These are phyloP conservation scores for Nasonovia ribisnigri DNA, from an alignment of 2,888 invertebrate genomes.

Conservation along the genomic window DNA sequence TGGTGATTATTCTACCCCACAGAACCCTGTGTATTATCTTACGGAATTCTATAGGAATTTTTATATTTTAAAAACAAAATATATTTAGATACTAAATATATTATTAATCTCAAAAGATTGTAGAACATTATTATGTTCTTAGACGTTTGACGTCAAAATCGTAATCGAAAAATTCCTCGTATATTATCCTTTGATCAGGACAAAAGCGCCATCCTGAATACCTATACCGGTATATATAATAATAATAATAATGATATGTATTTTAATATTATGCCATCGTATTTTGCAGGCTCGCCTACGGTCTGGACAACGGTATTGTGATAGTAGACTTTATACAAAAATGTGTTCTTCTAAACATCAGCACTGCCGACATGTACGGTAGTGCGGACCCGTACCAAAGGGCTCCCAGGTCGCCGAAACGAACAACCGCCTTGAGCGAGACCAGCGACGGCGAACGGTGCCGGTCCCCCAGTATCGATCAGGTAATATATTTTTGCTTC, in stretches of 20 bases:
- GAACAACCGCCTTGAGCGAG: constrained; percentile 72
- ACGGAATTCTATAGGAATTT: neutral
- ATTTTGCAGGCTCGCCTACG: constrained; percentile 90
- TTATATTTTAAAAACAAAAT: neutral
- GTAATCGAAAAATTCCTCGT: neutral
- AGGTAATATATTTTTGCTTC: constrained; percentile 75
- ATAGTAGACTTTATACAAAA: constrained; percentile 95
- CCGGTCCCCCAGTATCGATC: constrained; percentile 84
- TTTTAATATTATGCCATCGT: neutral
- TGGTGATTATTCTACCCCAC: neutral
- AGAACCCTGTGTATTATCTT: neutral
- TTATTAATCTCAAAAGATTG: neutral
- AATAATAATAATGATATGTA: too few relatives aligned
- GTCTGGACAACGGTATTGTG: constrained; percentile 95
- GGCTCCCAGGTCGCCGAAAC: constrained; percentile 83
- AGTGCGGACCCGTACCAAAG: constrained; percentile 88
- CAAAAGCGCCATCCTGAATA: neutral
- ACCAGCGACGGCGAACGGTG: constrained; percentile 78
- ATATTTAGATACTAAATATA: neutral
- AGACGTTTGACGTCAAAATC: neutral
- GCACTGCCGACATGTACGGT: constrained; percentile 92
- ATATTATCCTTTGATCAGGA: neutral
- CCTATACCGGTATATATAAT: neutral
- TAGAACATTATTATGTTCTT: neutral
- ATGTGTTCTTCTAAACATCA: constrained; percentile 87